Base-by-base conservation (phyloP, 2,113 vertebrate species). In the Stigmatopora argus region DNA sequence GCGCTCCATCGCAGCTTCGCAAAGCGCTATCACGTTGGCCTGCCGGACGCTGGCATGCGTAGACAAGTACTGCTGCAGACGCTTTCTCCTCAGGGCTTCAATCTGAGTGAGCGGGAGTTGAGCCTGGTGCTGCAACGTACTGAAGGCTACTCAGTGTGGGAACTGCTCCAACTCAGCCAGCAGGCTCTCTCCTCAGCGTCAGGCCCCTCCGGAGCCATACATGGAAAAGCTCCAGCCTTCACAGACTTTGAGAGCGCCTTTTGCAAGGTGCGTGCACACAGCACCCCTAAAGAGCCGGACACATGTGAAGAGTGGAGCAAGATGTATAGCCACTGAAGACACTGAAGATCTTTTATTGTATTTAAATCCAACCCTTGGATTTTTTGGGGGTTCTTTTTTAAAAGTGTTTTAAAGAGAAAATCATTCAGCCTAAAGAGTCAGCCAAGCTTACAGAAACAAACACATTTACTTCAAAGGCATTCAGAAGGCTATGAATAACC, bases 181-280 rank as follows among this genome's bases (percentile, higher is more conserved):
- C 94, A 94, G 65, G 94, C 91, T 0, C 90, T 92, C 63, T 90
- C 92, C 34, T 86, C 84, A 44, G 85, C 89, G 23, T 64, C 86
- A 17, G 72, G 86, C 59, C 74, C 89, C 44, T 3, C 71, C 17
- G 82, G 76, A 58, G 4, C 87, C 60, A 81, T 91, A 58, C 77
- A 88, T 0, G 72, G 88, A 49, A 90, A 92, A 11, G 87, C 93
- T 13, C 73, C 90, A 8, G 86, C 92, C 74, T 94, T 93, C 89
- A 94, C 95, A 88, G 96, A 96, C 86, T 91, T 98, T 35, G 96
- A 99, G 89, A 93, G 90, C 3, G 93, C 95, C 9, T 89, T 99
- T 72, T 90, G 94, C 85, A 96, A 99, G 84, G 92, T 96, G 77
- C 92, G 91, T 57, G 93, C 95, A 7, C 88, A 93, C 26, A 81